Conservation (phyloP, 2,113 vertebrate genomes). For the Bubo scandiacus region DNA sequence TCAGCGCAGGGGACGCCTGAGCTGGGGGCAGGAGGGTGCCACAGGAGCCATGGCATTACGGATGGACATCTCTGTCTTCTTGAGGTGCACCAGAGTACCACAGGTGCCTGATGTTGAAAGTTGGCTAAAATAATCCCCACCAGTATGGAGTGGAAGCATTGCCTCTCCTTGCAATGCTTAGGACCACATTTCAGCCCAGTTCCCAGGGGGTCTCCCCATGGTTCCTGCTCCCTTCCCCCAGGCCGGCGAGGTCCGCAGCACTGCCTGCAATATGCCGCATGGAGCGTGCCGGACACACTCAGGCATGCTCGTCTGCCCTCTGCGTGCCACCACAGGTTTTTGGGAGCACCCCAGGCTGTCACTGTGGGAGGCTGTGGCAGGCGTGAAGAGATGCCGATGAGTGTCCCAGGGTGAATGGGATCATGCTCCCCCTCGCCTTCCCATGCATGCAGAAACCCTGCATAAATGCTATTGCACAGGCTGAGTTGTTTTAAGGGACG, state of each 20-base stretch:
- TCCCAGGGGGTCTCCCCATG: not conserved
- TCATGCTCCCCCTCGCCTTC: accelerated
- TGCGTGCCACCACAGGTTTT: not conserved
- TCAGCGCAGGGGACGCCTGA: not conserved
- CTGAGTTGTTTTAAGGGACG: not conserved
- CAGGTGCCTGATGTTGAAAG: not conserved
- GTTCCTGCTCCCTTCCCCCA: not conserved
- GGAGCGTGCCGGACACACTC: not conserved
- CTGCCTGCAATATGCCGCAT: not conserved
- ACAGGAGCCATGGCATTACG: accelerated
- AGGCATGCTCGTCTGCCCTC: not conserved
- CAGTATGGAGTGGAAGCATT: not conserved
- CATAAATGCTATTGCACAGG: not conserved
- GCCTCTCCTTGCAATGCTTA: not conserved
- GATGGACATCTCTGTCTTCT: not conserved
- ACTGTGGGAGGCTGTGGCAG: not conserved
- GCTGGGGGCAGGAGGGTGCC: not conserved
- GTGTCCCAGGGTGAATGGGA: not conserved
- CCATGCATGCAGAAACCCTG: accelerated
- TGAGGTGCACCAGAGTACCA: not conserved
- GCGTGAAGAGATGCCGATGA: not conserved
- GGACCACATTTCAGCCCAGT: not conserved
- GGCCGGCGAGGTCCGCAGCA: not conserved
- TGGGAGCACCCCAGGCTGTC: not conserved
- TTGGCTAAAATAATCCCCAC: not conserved